phyloP scores from a whole-genome alignment of 2,797 vertebrate genomes.

The Eulemur mongoz region DNA sequence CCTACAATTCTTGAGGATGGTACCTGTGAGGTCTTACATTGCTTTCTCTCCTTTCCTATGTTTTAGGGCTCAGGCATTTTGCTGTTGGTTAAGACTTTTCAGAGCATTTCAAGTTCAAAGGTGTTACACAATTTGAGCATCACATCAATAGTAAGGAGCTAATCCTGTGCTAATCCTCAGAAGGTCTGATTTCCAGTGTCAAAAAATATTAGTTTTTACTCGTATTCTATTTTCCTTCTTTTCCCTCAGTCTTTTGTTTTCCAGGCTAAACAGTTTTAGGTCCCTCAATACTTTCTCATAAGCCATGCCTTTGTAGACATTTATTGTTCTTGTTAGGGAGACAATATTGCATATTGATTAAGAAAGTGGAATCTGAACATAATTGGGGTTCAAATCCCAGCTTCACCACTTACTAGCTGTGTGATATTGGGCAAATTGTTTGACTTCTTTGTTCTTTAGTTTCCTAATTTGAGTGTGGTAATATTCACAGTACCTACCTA shows the following conservation, averaged over 20 bases:
- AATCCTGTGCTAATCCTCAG: neutral
- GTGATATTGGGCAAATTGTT: neutral
- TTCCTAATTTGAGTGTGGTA: neutral
- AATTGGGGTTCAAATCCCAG: neutral
- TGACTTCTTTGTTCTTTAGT: neutral
- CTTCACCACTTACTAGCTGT: neutral
- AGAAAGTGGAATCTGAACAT: neutral
- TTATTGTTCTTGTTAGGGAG: neutral
- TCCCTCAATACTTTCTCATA: neutral
- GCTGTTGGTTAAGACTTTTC: neutral
- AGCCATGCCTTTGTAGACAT: neutral
- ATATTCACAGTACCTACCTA: neutral
- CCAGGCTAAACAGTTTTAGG: neutral
- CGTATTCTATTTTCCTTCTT: neutral
- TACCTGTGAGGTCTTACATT: neutral
- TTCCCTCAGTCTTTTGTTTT: neutral
- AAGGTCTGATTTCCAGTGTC: neutral
- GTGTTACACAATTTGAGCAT: neutral
- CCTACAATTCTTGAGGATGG: neutral
- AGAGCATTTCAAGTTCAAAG: neutral
- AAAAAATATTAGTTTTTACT: neutral
- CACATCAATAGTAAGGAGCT: neutral
- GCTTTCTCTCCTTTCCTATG: neutral
- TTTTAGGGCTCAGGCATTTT: neutral
- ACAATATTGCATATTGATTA: neutral